Evolutionary conservation across 2,888 invertebrate species (phyloP), one percentile per base, ranked within the genome.

Genomic region (Gymnocheta viridis): DNA sequence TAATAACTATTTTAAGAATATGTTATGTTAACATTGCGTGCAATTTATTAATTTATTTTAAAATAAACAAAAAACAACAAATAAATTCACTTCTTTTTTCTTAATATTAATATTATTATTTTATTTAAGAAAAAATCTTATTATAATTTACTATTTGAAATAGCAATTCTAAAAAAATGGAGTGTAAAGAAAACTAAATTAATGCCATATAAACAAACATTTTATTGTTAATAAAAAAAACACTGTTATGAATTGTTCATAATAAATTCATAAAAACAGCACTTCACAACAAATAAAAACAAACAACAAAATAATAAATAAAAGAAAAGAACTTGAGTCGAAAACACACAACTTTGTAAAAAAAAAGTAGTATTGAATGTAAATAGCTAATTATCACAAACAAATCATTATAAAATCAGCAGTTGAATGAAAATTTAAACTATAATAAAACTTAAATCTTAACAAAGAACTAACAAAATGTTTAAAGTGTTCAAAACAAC

Each of bases 11-110:
- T 29, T 78, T 72, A 78, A 72, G 27, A 47, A 29, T 81, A 78
- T 84, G 84, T 84, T 84, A 84, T 84, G 84, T 84, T 84, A 84
- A 84, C 84, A 84, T 84, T 84, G 84, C 84, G 84, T 84, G 84
- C 84, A 84, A 84, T 84, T 84, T 81, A 84, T 78, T 81, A 73
- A 84, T 84, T 84, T 84, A 84, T 82, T 82, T 62, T 58, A 72
- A 72, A 79, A 64, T 41, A 54, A 49, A 73, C 32, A 78, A 60
- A n/a, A 54, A 66, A 54, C 41, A 67, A 60, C 19, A 67, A 67
- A 62, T 51, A 41, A 79, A 80, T 74, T 76, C 47, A 84, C 60
- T 77, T 60, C 60, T 70, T 79, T 79, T 47, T 54, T 60, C 5
- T 66, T 38, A 29, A 7, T 66, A 38, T 56, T 51, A 62, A n/a